phyloP scores from a whole-genome alignment of 2,113 vertebrate genomes.

The Pollimyrus isidori region DNA sequence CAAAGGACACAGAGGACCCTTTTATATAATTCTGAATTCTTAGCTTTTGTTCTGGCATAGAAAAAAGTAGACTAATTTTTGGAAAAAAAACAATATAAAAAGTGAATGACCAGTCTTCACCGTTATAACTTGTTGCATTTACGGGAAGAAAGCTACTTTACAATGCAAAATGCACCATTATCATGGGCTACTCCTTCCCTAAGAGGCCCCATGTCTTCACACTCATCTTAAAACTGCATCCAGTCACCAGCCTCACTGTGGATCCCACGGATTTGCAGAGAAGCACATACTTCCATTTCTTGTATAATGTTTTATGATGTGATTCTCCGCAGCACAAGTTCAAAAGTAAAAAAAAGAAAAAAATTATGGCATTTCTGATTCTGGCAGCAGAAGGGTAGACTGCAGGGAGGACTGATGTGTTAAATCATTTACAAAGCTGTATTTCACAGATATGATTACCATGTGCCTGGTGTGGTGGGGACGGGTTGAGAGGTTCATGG shows the following conservation, averaged over 20 bases:
- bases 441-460: slow-evolving; percentile 7
- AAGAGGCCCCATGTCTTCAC: neutral
- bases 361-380: neutral
- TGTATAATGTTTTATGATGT: neutral
- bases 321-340: neutral
- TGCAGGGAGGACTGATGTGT: neutral
- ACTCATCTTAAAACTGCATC: neutral
- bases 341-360: neutral
- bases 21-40: neutral
- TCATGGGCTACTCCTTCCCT: neutral
- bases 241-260: neutral
- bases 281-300: neutral
- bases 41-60: too few species aligned
- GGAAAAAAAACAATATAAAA: neutral
- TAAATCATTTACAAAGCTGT: slow-evolving; percentile 12
- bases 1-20: neutral
- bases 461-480: neutral
- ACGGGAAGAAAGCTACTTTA: neutral
- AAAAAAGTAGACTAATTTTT: neutral
- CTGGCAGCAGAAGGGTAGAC: neutral
- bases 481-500: slow-evolving; percentile 2
- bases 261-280: neutral
- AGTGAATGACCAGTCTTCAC: neutral
- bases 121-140: neutral
- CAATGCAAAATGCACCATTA: neutral